Evolutionary conservation across 2,113 vertebrate species (phyloP).

Genomic region (Loxodonta africana): DNA sequence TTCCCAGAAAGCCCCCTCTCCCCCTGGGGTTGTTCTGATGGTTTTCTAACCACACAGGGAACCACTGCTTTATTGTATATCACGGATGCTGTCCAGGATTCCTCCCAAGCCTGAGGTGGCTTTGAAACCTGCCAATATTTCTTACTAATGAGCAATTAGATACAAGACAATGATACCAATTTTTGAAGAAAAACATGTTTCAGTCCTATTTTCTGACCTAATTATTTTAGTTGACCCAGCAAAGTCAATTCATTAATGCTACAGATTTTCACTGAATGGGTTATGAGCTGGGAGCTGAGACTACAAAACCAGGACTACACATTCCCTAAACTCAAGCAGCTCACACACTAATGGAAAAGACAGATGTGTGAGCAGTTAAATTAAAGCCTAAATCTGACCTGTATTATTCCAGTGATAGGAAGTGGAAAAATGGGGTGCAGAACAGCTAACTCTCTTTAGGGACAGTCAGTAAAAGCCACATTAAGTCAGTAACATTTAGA

Average conservation of each 20-base stretch:
- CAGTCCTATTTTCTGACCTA: not conserved
- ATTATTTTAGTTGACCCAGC: not conserved
- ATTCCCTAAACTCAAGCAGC: not conserved
- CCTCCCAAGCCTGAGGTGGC: not conserved
- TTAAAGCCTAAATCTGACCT: not conserved
- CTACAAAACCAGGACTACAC: not conserved
- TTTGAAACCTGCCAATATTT: not conserved
- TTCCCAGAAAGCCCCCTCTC: not conserved
- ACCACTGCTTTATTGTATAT: fast-evolving
- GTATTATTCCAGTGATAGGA: not conserved
- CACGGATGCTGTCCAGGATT: not conserved
- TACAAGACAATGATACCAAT: not conserved
- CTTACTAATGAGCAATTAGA: not conserved
- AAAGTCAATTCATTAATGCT: not conserved
- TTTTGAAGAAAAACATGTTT: not conserved
- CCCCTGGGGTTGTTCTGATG: not conserved
- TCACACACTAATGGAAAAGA: conserved; percentile 19
- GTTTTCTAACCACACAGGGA: not conserved
- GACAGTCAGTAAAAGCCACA: not conserved
- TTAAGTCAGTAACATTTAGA: not conserved
- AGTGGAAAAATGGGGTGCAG: not conserved
- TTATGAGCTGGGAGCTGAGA: not conserved
- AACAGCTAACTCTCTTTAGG: not conserved
- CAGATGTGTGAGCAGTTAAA: not conserved
- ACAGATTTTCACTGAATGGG: not conserved